Conservation (phyloP, 2,888 invertebrate species). For the Didymodactylos carnosus region DNA sequence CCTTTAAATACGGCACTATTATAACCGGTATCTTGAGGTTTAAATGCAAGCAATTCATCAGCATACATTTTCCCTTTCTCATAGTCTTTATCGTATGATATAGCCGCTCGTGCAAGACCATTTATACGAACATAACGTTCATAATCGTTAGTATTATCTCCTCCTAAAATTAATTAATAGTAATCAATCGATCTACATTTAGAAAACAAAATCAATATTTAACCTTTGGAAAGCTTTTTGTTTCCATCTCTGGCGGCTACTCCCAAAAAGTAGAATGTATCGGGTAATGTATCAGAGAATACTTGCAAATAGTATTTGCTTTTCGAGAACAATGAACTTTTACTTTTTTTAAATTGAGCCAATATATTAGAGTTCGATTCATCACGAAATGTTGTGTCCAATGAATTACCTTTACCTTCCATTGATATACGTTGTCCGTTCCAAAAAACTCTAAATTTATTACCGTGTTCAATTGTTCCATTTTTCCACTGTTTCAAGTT, state of each 20-base stretch:
- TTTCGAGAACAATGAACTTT: not conserved
- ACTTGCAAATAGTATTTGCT: not conserved
- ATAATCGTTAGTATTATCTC: too few relatives aligned
- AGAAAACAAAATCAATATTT: too few relatives aligned
- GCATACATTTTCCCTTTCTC: too few relatives aligned
- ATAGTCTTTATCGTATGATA: too few relatives aligned
- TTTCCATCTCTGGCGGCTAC: not conserved
- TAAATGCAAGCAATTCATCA: too few relatives aligned
- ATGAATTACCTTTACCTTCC: not conserved
- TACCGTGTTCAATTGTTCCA: not conserved
- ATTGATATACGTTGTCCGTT: not conserved
- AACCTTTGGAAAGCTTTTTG: too few relatives aligned
- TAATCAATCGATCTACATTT: too few relatives aligned
- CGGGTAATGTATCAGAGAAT: not conserved
- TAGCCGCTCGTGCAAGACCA: too few relatives aligned
- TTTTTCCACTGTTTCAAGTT: not conserved
- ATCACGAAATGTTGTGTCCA: not conserved
- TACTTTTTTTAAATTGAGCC: not conserved
- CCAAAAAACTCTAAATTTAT: not conserved
- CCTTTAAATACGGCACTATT: too few relatives aligned
- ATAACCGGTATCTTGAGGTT: too few relatives aligned
- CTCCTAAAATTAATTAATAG: too few relatives aligned
- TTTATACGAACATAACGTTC: too few relatives aligned
- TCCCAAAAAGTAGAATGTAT: not conserved
- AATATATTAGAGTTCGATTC: not conserved